Percentiles rank a stretch among this genome's conserved stretches.
Conservation (phyloP, 2,113 vertebrate species). For the Thymallus thymallus region DNA sequence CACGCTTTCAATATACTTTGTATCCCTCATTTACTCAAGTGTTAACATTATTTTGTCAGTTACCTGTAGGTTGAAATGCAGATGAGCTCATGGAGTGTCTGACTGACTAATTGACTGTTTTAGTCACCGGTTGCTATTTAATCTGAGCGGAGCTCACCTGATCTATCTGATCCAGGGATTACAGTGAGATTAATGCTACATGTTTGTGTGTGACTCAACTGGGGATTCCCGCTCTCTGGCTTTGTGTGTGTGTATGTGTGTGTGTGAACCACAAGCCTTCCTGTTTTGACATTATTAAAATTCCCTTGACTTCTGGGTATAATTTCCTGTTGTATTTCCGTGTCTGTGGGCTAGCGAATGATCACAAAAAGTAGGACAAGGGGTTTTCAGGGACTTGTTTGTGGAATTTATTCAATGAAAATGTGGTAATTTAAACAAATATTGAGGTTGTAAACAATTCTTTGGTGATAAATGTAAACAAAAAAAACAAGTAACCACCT, state of each 20-base stretch:
- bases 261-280: constrained; percentile 42
- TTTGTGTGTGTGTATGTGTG: constrained; percentile 19
- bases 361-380: constrained; percentile 23
- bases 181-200: constrained; percentile 30
- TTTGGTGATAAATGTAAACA: background rate
- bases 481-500: too few species aligned
- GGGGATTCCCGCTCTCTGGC: constrained; percentile 60
- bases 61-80: background rate
- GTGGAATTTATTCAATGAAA: background rate
- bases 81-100: background rate
- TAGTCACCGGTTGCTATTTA: background rate
- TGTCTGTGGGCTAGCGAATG: constrained; percentile 27
- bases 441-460: background rate
- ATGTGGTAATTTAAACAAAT: background rate
- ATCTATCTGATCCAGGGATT: constrained; percentile 54
- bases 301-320: constrained; percentile 36
- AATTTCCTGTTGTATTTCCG: constrained; percentile 31
- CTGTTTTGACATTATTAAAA: constrained; percentile 48
- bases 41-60: too few species aligned
- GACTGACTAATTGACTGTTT: too few species aligned
- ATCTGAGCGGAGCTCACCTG: background rate
- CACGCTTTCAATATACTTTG: too few species aligned
- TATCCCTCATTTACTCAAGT: too few species aligned
- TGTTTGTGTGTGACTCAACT: constrained; percentile 28
- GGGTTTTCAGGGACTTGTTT: constrained; percentile 9